These are phyloP conservation scores for Galerucella calmariensis DNA, from an alignment of 2,888 invertebrate genomes.

Conservation along the genomic window DNA sequence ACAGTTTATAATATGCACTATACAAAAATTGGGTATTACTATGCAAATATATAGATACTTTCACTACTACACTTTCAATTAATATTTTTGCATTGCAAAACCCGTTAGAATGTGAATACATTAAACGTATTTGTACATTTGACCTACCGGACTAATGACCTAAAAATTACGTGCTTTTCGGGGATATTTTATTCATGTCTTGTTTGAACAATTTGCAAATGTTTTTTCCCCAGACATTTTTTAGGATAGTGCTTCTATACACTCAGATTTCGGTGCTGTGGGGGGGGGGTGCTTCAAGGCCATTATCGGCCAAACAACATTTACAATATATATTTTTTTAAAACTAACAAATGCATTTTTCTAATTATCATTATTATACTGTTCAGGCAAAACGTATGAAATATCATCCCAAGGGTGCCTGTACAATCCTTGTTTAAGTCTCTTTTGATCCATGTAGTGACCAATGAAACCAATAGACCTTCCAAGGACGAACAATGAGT, in stretches of 20 bases:
- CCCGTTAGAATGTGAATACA: background rate
- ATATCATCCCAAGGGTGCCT: conserved; percentile 99
- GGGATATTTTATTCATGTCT: too few species aligned
- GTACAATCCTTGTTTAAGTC: conserved; percentile 98
- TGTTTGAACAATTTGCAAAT: background rate
- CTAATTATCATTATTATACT: conserved; percentile 65
- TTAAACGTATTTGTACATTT: background rate
- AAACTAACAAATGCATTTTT: conserved; percentile 21
- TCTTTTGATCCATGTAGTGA: conserved; percentile 98
- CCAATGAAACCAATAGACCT: conserved; percentile 99
- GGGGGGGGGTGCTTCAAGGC: background rate
- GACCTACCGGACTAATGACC: background rate
- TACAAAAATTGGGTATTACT: background rate
- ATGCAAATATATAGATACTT: background rate
- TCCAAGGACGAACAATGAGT: conserved; percentile 97
- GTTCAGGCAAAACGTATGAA: conserved; percentile 85
- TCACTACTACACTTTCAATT: background rate
- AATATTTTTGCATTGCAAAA: background rate
- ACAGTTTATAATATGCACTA: background rate
- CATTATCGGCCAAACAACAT: conserved; percentile 1
- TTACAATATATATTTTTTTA: background rate
- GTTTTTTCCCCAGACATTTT: background rate
- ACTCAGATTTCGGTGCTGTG: background rate
- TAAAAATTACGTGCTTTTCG: too few species aligned
- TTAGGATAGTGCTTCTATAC: background rate